Percentiles rank a stretch among this genome's conserved stretches.
Evolutionary conservation across 2,888 invertebrate species (phyloP).

Genomic region (Melinaea marsaeus): DNA sequence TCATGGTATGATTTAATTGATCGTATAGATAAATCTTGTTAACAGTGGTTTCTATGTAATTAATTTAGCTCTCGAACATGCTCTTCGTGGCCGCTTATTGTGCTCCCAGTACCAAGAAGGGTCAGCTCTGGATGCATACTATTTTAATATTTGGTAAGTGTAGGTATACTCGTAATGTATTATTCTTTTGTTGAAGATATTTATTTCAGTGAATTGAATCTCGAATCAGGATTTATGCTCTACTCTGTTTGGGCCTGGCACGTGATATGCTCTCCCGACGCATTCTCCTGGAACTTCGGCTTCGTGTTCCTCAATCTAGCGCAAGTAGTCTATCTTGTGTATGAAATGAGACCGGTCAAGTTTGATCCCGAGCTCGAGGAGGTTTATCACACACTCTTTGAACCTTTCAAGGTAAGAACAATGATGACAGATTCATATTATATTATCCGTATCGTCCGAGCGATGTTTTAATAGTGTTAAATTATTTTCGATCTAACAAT

Average conservation of each 20-base stretch:
- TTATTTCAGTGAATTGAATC: background rate
- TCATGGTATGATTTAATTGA: background rate
- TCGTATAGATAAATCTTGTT: too few relatives aligned
- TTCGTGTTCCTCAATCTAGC: conserved; percentile 89
- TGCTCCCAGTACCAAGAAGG: conserved; percentile 87
- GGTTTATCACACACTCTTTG: conserved; percentile 86
- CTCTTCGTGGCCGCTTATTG: conserved; percentile 88
- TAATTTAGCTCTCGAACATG: conserved; percentile 86
- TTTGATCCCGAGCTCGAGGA: conserved; percentile 91
- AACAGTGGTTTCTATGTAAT: conserved; percentile 9
- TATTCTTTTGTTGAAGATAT: background rate
- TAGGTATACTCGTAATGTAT: background rate
- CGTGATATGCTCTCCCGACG: conserved; percentile 90
- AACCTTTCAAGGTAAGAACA: conserved; percentile 84
- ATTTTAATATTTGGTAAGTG: conserved; percentile 85
- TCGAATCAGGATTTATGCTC: conserved; percentile 82
- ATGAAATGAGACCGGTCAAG: conserved; percentile 89
- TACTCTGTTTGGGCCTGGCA: conserved; percentile 95
- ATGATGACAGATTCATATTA: background rate
- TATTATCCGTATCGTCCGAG: too few relatives aligned
- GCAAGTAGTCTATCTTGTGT: conserved; percentile 88
- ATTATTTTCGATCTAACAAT: too few relatives aligned
- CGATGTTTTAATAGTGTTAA: too few relatives aligned
- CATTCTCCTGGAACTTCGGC: conserved; percentile 92
- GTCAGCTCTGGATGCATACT: conserved; percentile 89